Base-by-base conservation (phyloP, 2,797 vertebrate species). In the Benthosema pterotum region DNA sequence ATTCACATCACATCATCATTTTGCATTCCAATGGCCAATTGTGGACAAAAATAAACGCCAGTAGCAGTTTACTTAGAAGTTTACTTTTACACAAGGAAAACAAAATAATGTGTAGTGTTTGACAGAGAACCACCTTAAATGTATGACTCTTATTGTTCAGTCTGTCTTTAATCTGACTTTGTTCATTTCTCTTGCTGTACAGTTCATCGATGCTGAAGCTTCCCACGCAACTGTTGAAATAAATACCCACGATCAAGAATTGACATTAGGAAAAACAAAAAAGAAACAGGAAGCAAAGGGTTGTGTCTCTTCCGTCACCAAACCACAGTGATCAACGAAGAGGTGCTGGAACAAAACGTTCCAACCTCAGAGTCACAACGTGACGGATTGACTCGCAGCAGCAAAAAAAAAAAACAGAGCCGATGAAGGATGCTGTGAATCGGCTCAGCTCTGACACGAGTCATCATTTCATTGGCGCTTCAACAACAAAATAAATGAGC, bases 251-350 rank as follows among this genome's bases (percentile, higher is more conserved):
- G 7, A 60, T 38, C 60, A 69, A 67, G 60, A 67, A 57, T n/a
- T 38, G 32, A 32, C 3, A 7, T 32, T 18, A 57, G 8, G n/a
- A n/a, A n/a, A n/a, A n/a, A n/a, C n/a, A n/a, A n/a, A 3, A 17
- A 28, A 12, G 49, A 51, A 18, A 63, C 32, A 63, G 65, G 77
- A 80, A 82, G 65, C 60, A 18, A 66, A 69, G 52, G 18, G 58
- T 45, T 71, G 62, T 63, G 69, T 60, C 59, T 80, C 32, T 78
- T 80, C 72, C 74, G 52, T 53, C 42, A 57, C 38, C 63, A 45
- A 54, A 60, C 32, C 42, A 42, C 68, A 42, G 50, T 11, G 6
- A 12, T 25, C 17, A 15, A 15, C 5, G n/a, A 15, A 50, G 12
- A 15, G 52, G 38, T 15, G 65, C 28, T 17, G 60, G 65, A 66